These are phyloP conservation scores for Meles meles DNA, from an alignment of 2,113 vertebrate species.

Conservation along the genomic window DNA sequence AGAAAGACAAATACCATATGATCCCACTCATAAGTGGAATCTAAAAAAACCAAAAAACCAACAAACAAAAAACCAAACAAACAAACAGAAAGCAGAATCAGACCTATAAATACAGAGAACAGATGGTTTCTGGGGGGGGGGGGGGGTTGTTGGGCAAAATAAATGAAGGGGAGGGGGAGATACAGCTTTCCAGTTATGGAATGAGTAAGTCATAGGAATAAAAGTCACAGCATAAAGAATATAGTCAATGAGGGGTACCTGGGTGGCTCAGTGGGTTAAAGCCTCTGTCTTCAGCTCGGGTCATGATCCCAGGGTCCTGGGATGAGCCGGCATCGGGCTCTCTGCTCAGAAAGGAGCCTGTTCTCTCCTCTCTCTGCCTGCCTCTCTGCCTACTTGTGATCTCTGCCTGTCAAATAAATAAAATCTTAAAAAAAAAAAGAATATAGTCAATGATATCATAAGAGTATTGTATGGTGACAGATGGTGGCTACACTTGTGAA, in stretches of 20 bases:
- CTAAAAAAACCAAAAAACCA: neutral
- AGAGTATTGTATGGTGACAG: neutral
- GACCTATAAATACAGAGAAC: neutral
- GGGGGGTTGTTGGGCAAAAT: neutral
- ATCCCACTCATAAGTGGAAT: neutral
- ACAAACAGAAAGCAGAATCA: neutral
- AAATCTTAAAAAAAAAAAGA: neutral
- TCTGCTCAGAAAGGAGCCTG: too few relatives aligned
- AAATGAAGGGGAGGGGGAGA: neutral
- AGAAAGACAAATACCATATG: neutral
- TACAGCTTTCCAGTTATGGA: neutral
- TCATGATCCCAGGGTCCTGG: too few relatives aligned
- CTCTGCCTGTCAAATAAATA: too few relatives aligned
- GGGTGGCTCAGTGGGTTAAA: too few relatives aligned
- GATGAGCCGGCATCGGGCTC: too few relatives aligned
- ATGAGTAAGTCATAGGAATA: neutral
- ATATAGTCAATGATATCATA: neutral
- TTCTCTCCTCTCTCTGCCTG: too few relatives aligned
- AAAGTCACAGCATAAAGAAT: neutral
- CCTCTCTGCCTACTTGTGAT: too few relatives aligned
- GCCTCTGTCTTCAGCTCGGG: too few relatives aligned
- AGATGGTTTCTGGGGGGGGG: neutral
- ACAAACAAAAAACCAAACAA: neutral
- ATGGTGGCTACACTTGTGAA: neutral
- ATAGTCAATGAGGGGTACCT: neutral